Evolutionary conservation across 2,888 invertebrate species (phyloP), one percentile per base, ranked within the genome.

Genomic region (Achlya flavicornis): DNA sequence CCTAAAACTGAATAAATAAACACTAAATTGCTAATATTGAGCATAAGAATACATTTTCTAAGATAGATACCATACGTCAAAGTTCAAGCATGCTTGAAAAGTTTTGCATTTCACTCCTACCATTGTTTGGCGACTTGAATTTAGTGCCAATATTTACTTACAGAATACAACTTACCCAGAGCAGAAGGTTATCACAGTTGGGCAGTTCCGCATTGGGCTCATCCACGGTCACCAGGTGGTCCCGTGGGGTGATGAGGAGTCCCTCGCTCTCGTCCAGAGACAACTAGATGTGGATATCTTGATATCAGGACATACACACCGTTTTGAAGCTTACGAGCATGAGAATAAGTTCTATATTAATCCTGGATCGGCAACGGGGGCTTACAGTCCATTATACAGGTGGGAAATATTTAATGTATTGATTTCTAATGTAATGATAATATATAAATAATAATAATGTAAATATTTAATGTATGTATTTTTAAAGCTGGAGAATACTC

Each of bases 341-440:
- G 99, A 99, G 85, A 99, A 98, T 84, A 98, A 99, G 89, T 99
- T 99, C 92, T 99, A 98, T 88, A 99, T 99, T 63, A 99, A 99
- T 91, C 99, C 99, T 5, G 99, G 99, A 10, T 99, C 99, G 5
- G 99, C 99, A 3, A 99, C 99, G 35, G 99, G 99, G 12, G 99
- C 99, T 6, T 99, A 98, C 81, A 98, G 97, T 93, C 97, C 99
- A 41, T 89, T 99, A 70, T 98, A 98, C 83, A 97, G 96, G 97
- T 98, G 95, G 94, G 58, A n/a, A n/a, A n/a, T n/a, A 19, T 48
- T 38, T 14, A 14, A 7, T 16, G 4, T 14, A 16, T 48, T 48
- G 26, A 26, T 26, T 26, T 26, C 26, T n/a, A n/a, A n/a, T n/a
- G n/a, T n/a, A n/a, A n/a, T n/a, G n/a, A n/a, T n/a, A n/a, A n/a